Evolutionary conservation across 1,140 invertebrate species (phyloP), one percentile per base, ranked within the genome.

Genomic region (Camponotus pennsylvanicus): DNA sequence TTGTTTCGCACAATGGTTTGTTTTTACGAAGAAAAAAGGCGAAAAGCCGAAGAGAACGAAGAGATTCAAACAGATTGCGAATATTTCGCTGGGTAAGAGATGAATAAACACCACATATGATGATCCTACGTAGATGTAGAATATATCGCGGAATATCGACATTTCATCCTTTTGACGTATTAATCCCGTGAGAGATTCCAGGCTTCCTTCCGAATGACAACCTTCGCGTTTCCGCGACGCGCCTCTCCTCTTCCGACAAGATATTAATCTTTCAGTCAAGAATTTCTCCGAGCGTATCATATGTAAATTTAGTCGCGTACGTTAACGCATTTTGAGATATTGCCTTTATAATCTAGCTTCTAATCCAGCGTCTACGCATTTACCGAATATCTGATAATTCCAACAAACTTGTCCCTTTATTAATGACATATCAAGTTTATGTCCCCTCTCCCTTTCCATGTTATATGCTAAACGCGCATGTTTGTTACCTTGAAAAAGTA

Each of bases 341-440:
- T 15, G 27, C 34, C 27, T 2, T 61, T 73, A 27, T 27, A 27
- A 61, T 83, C 73, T 27, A 27, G 55, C 64, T 75, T 40, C 7
- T 61, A 83, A 73, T 73, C 40, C 37, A 59, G 11, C 52, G 13
- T 45, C 4, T 52, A 52, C 3, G 27, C 27, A 59, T 59, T 83
- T 83, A 64, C 49, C 13, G n/a, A 75, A 83, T 70, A 13, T 83
- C 67, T 82, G 55, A 61, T 45, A 82, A 49, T 45, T 63, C 52
- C 42, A 7, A 37, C 63, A 1, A 67, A 34, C 13, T n/a, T 82
- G 37, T 49, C 7, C 42, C 9, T 8, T 61, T 45, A 15, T 45
- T 40, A 34, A 21, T 45, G 32, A 55, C 21, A 27, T 8, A 42
- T 18, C 8, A 45, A 55, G 27, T 49, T 75, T 61, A 61, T 49